Conservation (phyloP, 92 coral and sea anemone genomes). For the Muricea muricata region DNA sequence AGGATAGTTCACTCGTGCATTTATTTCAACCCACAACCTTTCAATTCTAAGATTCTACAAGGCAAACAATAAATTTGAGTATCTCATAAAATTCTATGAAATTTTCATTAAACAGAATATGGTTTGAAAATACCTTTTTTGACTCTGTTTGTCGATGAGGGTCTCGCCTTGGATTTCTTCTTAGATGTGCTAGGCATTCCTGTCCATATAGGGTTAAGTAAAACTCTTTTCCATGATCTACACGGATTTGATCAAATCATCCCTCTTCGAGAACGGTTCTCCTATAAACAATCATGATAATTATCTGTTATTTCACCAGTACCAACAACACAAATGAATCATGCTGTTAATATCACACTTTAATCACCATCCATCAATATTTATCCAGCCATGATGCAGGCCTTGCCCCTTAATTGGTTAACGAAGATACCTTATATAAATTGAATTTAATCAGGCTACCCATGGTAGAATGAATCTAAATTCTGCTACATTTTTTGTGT, state of each 20-base stretch:
- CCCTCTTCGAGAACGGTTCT: constrained; percentile 18
- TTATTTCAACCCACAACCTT: constrained; percentile 70
- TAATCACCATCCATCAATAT: too few relatives aligned
- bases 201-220: background rate
- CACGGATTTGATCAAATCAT: background rate
- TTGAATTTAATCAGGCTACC: too few relatives aligned
- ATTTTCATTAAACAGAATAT: background rate
- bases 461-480: too few relatives aligned
- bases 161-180: constrained; percentile 50
- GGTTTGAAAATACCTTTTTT: constrained; percentile 46
- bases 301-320: too few relatives aligned
- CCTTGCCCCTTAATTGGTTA: too few relatives aligned
- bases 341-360: too few relatives aligned
- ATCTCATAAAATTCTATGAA: background rate
- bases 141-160: constrained; percentile 71
- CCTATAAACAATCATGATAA: too few relatives aligned
- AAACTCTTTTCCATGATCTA: background rate
- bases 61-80: background rate
- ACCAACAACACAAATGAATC: background rate
- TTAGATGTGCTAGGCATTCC: background rate
- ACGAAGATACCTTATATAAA: too few relatives aligned
- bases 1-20: constrained; percentile 68
- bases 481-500: too few relatives aligned
- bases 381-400: too few relatives aligned
- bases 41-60: constrained; percentile 57